Base-by-base conservation (phyloP, 2,113 vertebrate species). In the Accipiter cooperii region DNA sequence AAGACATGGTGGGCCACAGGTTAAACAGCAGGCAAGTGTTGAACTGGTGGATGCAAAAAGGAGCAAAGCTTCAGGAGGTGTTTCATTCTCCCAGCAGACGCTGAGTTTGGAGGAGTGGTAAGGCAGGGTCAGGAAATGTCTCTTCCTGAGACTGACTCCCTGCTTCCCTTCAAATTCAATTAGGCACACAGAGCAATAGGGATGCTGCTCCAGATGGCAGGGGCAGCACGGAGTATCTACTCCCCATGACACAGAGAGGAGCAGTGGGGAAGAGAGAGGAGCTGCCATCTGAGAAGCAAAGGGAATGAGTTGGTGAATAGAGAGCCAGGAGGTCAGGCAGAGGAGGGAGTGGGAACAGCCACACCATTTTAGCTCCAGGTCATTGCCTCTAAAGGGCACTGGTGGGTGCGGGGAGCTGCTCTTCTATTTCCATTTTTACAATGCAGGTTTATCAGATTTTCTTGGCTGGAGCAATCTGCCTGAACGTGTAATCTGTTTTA, bases 131-230 rank as follows among this genome's bases (percentile, higher is more conserved):
- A 85, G 79, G 69, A 89, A 69, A 73, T 26, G 13, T 42, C 34
- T 81, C 46, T 77, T 83, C 36, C 33, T 1, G 1, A 79, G 38
- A 64, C 3, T 0, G 8, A 3, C 7, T 87, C 61, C 13, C 42
- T 84, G 42, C 46, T 89, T 69, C 51, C 33, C 74, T 83, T 84
- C 19, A 28, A n/a, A 75, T 88, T 82, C 78, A 91, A 26, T 68
- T 57, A 81, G 90, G 58, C 2, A 4, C 44, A 73, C 49, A 69
- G 44, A 74, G 63, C 18, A 63, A 15, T 10, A 36, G 5, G 44
- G 60, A 34, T 66, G 54, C 60, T 52, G 77, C 87, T 91, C 88
- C 96, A 93, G 93, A 79, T 91, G 93, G 88, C 87, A 51, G 34
- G 71, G 81, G 49, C 29, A 87, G 76, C 10, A 4, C 3, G 3